These are phyloP conservation scores for Andrena flavipes DNA, from an alignment of 2,888 invertebrate genomes.

Conservation along the genomic window DNA sequence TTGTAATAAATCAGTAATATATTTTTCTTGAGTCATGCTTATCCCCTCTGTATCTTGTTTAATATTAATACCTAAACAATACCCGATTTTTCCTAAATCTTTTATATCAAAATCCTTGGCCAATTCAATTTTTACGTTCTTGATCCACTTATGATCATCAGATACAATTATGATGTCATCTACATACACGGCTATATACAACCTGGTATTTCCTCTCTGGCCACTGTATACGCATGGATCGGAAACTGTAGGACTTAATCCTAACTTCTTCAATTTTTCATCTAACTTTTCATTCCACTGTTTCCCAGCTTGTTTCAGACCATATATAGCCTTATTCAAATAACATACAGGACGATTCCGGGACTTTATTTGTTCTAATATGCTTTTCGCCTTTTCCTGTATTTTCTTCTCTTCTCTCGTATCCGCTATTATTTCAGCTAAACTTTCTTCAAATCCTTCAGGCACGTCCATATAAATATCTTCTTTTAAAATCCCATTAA, in stretches of 20 bases:
- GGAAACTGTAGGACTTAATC: constrained; percentile 31
- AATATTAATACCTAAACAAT: constrained; percentile 56
- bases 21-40: constrained; percentile 46
- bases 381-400: neutral
- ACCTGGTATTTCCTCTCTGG: neutral
- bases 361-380: constrained; percentile 1
- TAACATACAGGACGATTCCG: constrained; percentile 34
- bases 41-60: neutral
- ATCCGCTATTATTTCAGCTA: constrained; percentile 11
- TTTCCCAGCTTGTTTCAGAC: constrained; percentile 51
- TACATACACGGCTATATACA: constrained; percentile 18
- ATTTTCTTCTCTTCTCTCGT: constrained; percentile 14
- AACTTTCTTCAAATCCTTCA: constrained; percentile 7
- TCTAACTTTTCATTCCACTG: constrained; percentile 46
- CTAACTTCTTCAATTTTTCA: constrained; percentile 15
- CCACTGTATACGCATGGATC: constrained; percentile 53
- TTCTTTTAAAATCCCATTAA: constrained; percentile 35
- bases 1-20: constrained; percentile 40
- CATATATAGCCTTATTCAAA: constrained; percentile 54
- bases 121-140: constrained; percentile 13
- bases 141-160: constrained; percentile 17
- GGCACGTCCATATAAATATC: constrained; percentile 35
- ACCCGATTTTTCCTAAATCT: constrained; percentile 43
- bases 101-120: constrained; percentile 42
- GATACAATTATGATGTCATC: constrained; percentile 30